These are phyloP conservation scores for Drosophila flavopinicola DNA, from an alignment of 2,888 invertebrate species.

Conservation along the genomic window DNA sequence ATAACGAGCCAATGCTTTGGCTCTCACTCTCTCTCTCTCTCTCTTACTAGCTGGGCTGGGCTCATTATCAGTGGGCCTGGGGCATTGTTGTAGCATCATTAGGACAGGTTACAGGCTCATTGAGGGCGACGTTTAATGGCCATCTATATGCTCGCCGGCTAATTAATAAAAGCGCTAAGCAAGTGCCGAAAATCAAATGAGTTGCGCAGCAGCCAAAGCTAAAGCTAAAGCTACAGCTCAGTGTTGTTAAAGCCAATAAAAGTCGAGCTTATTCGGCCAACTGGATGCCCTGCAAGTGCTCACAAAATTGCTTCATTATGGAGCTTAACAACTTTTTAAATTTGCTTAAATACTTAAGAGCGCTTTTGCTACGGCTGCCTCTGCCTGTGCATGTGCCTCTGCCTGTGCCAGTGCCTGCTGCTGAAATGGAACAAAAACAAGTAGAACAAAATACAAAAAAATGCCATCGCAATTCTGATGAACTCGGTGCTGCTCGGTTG, in stretches of 20 bases:
- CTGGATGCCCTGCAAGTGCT: slow-evolving; percentile 33
- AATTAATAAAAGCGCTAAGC: slow-evolving; percentile 59
- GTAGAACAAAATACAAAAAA: slow-evolving; percentile 9
- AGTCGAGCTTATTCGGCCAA: slow-evolving; percentile 23
- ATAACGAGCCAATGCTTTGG: slow-evolving; percentile 39
- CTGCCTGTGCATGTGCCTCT: no score
- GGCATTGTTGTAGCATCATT: slow-evolving; percentile 57
- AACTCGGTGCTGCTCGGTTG: slow-evolving; percentile 16
- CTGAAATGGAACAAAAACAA: slow-evolving; percentile 22
- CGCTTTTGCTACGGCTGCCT: slow-evolving; percentile 20
- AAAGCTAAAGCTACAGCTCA: slow-evolving; percentile 42
- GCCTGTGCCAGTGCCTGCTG: no score
- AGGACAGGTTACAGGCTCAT: slow-evolving; percentile 48
- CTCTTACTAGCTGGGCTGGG: no score
- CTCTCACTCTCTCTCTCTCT: no score
- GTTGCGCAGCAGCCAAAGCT: no score
- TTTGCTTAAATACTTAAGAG: slow-evolving; percentile 74
- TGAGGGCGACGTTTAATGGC: slow-evolving; percentile 42
- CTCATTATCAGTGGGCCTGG: slow-evolving; percentile 55
- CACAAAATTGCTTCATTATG: slow-evolving; percentile 67
- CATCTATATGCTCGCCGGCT: slow-evolving; percentile 20
- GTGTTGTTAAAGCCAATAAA: slow-evolving; percentile 56
- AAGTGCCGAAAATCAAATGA: slow-evolving; percentile 56
- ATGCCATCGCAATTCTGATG: slow-evolving; percentile 18
- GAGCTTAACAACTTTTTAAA: slow-evolving; percentile 76